A percentile compares a stretch with the other conserved stretches of the same genome.
Conservation (phyloP, 1,140 invertebrate species). For the Globodera ellingtonae region DNA sequence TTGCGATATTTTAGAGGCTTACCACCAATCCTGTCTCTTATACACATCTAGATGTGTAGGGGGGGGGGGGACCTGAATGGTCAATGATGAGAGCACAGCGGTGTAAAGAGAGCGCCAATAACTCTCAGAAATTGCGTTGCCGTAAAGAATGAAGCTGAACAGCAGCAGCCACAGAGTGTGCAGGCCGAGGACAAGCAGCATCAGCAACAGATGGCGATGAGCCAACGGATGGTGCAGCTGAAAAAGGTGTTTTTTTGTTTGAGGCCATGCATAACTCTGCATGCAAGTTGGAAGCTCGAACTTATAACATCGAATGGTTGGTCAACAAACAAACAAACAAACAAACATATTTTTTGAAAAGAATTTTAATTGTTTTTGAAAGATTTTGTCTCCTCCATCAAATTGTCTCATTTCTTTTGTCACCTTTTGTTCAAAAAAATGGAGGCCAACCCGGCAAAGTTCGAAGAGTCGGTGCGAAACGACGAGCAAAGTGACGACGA, state of each 20-base stretch:
- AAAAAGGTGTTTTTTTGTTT: background rate
- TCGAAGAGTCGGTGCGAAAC: conserved; percentile 38
- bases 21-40: too few relatives aligned
- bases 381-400: background rate
- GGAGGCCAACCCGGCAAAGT: conserved; percentile 10
- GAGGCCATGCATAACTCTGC: too few relatives aligned
- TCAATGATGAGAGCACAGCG: conserved; percentile 45
- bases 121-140: conserved; percentile 42
- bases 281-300: too few relatives aligned
- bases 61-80: conserved; percentile 33
- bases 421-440: conserved; percentile 6
- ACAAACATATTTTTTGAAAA: too few relatives aligned
- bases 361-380: too few relatives aligned
- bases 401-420: background rate
- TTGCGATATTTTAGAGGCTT: too few relatives aligned
- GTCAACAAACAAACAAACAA: too few relatives aligned
- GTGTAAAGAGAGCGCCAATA: conserved; percentile 50
- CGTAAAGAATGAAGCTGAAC: conserved; percentile 33
- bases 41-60: too few relatives aligned
- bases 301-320: too few relatives aligned
- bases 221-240: background rate
- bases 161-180: conserved; percentile 39
- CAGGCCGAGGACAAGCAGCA: conserved; percentile 20
- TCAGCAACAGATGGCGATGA: conserved; percentile 12
- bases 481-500: conserved; percentile 38